Evolutionary conservation across 2,888 invertebrate genomes (phyloP).

Genomic region (Lycophotia porphyrea): DNA sequence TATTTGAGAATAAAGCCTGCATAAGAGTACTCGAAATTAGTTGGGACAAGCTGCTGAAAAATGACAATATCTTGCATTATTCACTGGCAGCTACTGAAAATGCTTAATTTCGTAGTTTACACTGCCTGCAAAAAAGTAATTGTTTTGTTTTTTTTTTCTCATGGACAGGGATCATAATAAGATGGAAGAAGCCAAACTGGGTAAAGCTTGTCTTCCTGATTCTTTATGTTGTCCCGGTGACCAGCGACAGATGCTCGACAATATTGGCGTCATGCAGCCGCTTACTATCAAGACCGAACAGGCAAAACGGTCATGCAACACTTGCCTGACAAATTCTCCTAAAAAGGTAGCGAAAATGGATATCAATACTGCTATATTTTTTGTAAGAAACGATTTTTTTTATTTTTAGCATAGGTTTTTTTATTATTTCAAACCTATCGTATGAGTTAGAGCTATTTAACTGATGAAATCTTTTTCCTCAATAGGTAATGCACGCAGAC

Average conservation of each 20-base stretch:
- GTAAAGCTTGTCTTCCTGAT: slow-evolving; percentile 84
- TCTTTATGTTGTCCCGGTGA: slow-evolving; percentile 83
- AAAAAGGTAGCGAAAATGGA: slow-evolving; percentile 81
- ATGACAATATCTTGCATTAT: neutral
- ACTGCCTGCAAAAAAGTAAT: slow-evolving; percentile 24
- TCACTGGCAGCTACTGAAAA: neutral
- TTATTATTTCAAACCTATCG: slow-evolving; percentile 4
- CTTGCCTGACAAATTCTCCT: slow-evolving; percentile 86
- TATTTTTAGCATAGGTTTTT: slow-evolving; percentile 32
- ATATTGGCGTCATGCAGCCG: slow-evolving; percentile 85
- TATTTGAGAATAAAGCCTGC: neutral
- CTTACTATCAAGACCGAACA: slow-evolving; percentile 88
- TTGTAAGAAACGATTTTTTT: slow-evolving; percentile 56
- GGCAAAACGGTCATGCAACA: slow-evolving; percentile 87
- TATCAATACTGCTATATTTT: slow-evolving; percentile 63
- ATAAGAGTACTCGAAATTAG: neutral
- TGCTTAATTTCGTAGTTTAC: slow-evolving; percentile 8
- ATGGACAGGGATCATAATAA: slow-evolving; percentile 80
- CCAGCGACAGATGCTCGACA: slow-evolving; percentile 82
- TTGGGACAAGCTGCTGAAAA: neutral
- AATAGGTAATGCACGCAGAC: slow-evolving; percentile 86
- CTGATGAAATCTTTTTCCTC: slow-evolving; percentile 3
- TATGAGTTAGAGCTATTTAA: neutral
- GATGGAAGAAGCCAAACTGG: slow-evolving; percentile 86
- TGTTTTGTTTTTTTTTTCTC: slow-evolving; percentile 31